Evolutionary conservation across 2,113 vertebrate genomes (phyloP), one percentile per base, ranked within the genome.

Genomic region (Morone chrysops): DNA sequence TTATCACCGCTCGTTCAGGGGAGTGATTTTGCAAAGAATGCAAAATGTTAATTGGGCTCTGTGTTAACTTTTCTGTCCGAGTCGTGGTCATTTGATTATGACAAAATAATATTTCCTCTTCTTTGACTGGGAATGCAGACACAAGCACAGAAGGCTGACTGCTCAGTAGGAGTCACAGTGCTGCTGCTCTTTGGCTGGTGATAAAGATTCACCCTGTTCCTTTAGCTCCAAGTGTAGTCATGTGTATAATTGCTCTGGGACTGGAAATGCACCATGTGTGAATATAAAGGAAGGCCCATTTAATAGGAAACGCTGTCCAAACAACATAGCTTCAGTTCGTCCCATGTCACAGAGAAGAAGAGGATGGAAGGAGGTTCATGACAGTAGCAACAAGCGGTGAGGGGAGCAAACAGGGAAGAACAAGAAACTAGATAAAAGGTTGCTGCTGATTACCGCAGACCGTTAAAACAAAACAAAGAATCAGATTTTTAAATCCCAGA

Each of bases 201-300:
- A 95, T 94, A 94, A 94, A 96, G 95, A 77, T 89, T 90, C 88
- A 84, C 62, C 76, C 82, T 90, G 62, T 92, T 92, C 93, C 79
- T 87, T 91, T 93, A 90, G 70, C 92, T 95, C 94, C 94, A 94
- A 94, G 83, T 87, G 92, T 95, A 90, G 89, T 94, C 91, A 93
- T 92, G 83, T 95, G 90, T 41, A 62, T 94, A 93, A 96, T 95
- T 95, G 90, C 93, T 89, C 79, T 94, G 90, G 95, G 94, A 93
- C 90, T 81, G 70, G 92, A 92, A 95, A 93, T 89, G 92, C 94
- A 94, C 93, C 92, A 78, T 85, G 90, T 93, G 94, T 94, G 93
- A 95, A 94, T 93, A 94, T 93, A 89, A 93, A 90, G 87, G 92
- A 93, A 92, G 82, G 91, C 70, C 86, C 89, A 83, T 90, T 87